Conservation (phyloP, 2,888 invertebrate species). For the Euzetes globulus region DNA sequence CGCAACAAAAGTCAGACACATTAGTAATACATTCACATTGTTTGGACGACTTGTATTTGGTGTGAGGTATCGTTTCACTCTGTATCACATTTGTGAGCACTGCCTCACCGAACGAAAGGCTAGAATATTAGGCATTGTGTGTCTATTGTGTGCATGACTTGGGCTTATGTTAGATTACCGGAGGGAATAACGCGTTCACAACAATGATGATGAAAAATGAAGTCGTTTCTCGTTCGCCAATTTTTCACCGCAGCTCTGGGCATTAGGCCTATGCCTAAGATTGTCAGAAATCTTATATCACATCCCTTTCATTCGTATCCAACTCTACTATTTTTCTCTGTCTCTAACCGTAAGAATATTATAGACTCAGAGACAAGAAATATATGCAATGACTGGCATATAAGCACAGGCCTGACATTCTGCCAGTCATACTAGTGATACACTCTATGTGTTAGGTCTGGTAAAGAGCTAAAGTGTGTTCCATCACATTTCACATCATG, state of each 20-base stretch:
- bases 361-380: neutral
- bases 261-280: slow-evolving; percentile 15
- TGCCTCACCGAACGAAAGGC: too few species aligned
- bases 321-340: neutral
- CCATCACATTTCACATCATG: slow-evolving; percentile 5
- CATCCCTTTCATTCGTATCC: neutral
- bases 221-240: slow-evolving; percentile 30
- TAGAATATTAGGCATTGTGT: too few species aligned
- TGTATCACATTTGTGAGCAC: neutral
- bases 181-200: slow-evolving; percentile 14
- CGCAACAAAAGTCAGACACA: neutral
- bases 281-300: slow-evolving; percentile 29
- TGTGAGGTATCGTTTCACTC: neutral
- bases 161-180: slow-evolving; percentile 28
- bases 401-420: neutral
- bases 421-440: neutral
- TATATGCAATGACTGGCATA: neutral
- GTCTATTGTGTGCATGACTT: neutral
- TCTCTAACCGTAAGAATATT: too few species aligned
- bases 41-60: slow-evolving; percentile 3
- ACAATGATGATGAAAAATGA: slow-evolving; percentile 29
- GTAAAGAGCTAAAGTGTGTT: neutral
- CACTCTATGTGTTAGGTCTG: neutral
- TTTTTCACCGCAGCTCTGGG: slow-evolving; percentile 31
- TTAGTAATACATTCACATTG: slow-evolving; percentile 25